Percentiles rank a stretch among this genome's conserved stretches.
Evolutionary conservation across 1,140 invertebrate genomes (phyloP).

Genomic region (Drosophila grimshawi): DNA sequence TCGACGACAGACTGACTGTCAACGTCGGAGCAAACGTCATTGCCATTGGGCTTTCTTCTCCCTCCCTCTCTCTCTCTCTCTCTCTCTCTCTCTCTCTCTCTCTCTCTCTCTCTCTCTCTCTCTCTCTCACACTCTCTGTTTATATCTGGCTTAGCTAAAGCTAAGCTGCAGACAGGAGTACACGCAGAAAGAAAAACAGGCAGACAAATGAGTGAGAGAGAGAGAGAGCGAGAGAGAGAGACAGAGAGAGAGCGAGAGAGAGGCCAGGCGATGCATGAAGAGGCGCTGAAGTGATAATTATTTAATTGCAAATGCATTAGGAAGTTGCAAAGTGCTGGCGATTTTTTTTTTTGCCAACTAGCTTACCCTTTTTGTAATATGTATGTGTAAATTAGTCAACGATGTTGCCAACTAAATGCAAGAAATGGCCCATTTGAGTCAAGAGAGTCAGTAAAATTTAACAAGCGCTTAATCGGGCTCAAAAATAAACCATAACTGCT

Average conservation of each 20-base stretch:
- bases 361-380: slow-evolving; percentile 23
- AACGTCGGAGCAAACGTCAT: slow-evolving; percentile 14
- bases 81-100: neutral
- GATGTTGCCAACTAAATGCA: slow-evolving; percentile 19
- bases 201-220: neutral
- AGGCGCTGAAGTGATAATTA: slow-evolving; percentile 60
- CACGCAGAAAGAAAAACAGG: neutral
- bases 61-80: neutral
- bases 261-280: slow-evolving; percentile 32
- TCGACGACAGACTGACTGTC: slow-evolving; percentile 13
- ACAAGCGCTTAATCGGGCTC: neutral
- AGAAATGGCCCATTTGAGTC: slow-evolving; percentile 21
- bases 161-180: slow-evolving; percentile 1
- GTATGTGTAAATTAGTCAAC: neutral
- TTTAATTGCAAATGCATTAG: slow-evolving; percentile 49
- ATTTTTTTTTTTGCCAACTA: slow-evolving; percentile 13
- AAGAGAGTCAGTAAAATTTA: neutral
- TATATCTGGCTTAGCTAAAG: slow-evolving; percentile 2
- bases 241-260: neutral
- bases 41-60: slow-evolving; percentile 2
- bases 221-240: neutral
- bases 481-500: neutral
- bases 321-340: slow-evolving; percentile 27
- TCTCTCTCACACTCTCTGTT: neutral
- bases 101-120: too few species aligned